Base-by-base conservation (phyloP, 2,888 invertebrate species). In the Brenthis hecate region DNA sequence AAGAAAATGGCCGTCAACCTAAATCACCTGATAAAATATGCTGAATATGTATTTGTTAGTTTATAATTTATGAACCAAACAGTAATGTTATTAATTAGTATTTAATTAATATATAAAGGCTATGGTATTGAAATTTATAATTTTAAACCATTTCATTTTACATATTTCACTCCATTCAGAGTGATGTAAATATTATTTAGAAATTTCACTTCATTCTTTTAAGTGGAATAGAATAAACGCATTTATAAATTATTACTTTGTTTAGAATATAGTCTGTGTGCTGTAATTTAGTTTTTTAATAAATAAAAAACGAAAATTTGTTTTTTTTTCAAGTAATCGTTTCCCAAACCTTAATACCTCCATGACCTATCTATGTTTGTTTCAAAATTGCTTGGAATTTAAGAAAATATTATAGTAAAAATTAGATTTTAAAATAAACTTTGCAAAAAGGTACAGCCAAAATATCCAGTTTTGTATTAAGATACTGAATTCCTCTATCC, bases 231-330 rank as follows among this genome's bases (percentile, higher is more conserved):
- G 61, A 51, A 61, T 61, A 43, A 50, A 66, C 19, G 57, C 66
- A 61, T 73, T 76, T 61, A 66, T 65, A 60, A 47, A 48, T 69
- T 64, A 54, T 51, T 57, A 11, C 50, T 58, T 51, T 36, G 51
- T 55, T 50, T 43, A 61, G 32, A 47, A 43, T 56, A 56, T 23
- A 55, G 4, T 64, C 23, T 63, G 6, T 65, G 54, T 64, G 58
- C 47, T 68, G 58, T 64, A 64, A 58, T 51, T 64, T 64, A 64
- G 43, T 69, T 23, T 61, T 51, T n/a, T 61, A 75, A 71, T 74
- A 72, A 73, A 73, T 61, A 36, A 63, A 66, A 55, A 47, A 66
- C 65, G 64, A 53, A 63, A 43, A 53, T 47, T 43, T 14, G 11
- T 14, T 28, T 5, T 48, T 57, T 28, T 56, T 50, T 58, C 36